phyloP scores from a whole-genome alignment of 2,797 vertebrate genomes.

The Aythya fuligula region DNA sequence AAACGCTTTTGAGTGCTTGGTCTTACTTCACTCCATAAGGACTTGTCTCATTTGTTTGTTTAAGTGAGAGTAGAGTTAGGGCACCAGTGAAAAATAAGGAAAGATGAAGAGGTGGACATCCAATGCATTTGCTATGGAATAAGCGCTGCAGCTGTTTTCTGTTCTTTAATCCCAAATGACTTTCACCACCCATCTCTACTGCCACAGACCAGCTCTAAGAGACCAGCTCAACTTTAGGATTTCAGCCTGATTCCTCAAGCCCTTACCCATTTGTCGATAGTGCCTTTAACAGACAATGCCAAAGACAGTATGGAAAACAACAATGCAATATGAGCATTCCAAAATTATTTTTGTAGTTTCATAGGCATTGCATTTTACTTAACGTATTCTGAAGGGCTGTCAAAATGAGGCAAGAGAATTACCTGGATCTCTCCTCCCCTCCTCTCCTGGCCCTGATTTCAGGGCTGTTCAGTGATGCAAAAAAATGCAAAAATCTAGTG shows the following conservation, averaged over 20 bases:
- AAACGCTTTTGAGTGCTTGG: neutral
- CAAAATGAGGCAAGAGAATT: conserved; percentile 28
- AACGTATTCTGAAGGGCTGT: conserved; percentile 38
- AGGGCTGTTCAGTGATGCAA: conserved; percentile 10
- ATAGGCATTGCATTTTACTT: neutral
- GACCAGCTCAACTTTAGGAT: neutral
- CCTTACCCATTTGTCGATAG: neutral
- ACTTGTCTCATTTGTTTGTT: neutral
- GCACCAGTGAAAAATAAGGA: neutral
- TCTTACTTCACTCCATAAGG: neutral
- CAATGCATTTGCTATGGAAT: neutral
- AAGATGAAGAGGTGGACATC: neutral
- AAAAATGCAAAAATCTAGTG: conserved; percentile 13
- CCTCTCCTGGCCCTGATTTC: neutral
- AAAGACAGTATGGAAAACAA: neutral
- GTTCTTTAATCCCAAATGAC: neutral
- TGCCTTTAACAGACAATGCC: neutral
- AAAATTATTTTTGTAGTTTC: neutral
- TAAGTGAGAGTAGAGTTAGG: neutral
- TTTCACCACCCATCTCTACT: neutral
- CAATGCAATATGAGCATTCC: neutral
- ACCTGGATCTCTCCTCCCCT: neutral
- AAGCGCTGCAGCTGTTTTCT: neutral
- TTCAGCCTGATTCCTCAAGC: neutral
- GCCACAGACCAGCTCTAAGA: neutral